Conservation (phyloP, 2,888 invertebrate genomes). For the Temnothorax unifasciatus region DNA sequence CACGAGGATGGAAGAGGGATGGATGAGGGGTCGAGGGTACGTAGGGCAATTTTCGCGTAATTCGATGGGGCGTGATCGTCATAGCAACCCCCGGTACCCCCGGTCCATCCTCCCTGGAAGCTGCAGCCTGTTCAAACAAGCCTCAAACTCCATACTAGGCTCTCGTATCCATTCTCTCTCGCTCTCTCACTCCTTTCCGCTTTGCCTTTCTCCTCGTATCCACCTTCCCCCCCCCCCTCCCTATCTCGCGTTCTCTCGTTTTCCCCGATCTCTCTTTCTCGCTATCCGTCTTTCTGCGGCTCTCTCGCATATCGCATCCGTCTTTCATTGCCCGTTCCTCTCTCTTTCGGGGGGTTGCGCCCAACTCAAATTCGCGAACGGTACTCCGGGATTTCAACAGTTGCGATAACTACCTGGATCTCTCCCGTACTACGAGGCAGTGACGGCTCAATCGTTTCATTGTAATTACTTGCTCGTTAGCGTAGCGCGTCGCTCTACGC, state of each 20-base stretch:
- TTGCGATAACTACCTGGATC: conserved; percentile 78
- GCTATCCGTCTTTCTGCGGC: conserved; percentile 49
- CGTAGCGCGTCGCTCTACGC: conserved; percentile 17
- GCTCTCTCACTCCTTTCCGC: conserved; percentile 55
- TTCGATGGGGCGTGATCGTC: conserved; percentile 86
- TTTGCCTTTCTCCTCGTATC: conserved; percentile 31
- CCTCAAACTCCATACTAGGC: conserved; percentile 79
- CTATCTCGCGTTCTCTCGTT: conserved; percentile 42
- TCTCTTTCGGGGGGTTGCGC: conserved; percentile 41
- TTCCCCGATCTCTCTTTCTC: conserved; percentile 22
- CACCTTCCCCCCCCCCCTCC: neutral
- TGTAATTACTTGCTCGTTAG: conserved; percentile 74
- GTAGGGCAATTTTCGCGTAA: conserved; percentile 85
- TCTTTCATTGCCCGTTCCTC: conserved; percentile 47
- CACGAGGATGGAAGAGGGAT: conserved; percentile 35
- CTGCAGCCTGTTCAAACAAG: conserved; percentile 85
- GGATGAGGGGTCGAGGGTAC: conserved; percentile 75
- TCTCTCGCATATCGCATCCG: conserved; percentile 47
- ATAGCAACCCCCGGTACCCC: conserved; percentile 83
- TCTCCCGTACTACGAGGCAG: conserved; percentile 55
- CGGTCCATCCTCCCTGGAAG: conserved; percentile 80
- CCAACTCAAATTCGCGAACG: conserved; percentile 57
- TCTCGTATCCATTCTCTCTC: conserved; percentile 63
- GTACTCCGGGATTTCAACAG: conserved; percentile 60
- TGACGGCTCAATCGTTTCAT: conserved; percentile 70